Base-by-base conservation (phyloP, 2,888 invertebrate genomes). In the Pseudoips prasinana region DNA sequence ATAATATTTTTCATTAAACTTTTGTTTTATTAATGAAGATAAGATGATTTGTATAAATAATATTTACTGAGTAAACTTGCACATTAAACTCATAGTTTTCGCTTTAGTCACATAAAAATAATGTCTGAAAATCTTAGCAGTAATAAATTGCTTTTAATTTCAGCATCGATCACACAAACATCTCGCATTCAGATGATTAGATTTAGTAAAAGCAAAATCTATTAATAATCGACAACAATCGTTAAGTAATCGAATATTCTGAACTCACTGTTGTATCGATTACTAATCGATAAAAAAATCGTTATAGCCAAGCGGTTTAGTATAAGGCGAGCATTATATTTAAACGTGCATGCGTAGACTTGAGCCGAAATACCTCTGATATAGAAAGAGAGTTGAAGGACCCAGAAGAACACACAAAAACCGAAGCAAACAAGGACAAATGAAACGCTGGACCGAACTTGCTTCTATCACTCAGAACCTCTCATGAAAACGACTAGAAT, bases 391-490 rank as follows among this genome's bases (percentile, higher is more conserved):
- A 67, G 56, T 56, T 61, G 31, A 47, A 63, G 64, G 62, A 65
- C 69, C 66, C 68, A 65, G 50, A 51, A 7, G 20, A 20, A 14
- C 14, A 14, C 47, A 62, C 68, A 64, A 49, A 64, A 51, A 67
- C 44, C 52, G 61, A 66, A 69, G 63, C 65, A 74, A 57, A 55
- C 51, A 56, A 56, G 53, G 51, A 60, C 59, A 60, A 51, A 65
- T 56, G 50, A 71, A 67, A 68, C 82, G 83, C 86, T 84, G 86
- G 83, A 86, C 84, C 52, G 57, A 49, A 49, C 53, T 54, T 57
- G 47, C 62, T 57, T 51, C 57, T 57, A 57, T 56, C 74, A 76
- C 44, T 73, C 82, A 81, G 37, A 70, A 61, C 53, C 69, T 63
- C 56, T 67, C 73, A 72, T 48, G 23, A 47, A n/a, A 20, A 20